phyloP scores from a whole-genome alignment of 1,140 invertebrate species.

The Meloidogyne floridensis region DNA sequence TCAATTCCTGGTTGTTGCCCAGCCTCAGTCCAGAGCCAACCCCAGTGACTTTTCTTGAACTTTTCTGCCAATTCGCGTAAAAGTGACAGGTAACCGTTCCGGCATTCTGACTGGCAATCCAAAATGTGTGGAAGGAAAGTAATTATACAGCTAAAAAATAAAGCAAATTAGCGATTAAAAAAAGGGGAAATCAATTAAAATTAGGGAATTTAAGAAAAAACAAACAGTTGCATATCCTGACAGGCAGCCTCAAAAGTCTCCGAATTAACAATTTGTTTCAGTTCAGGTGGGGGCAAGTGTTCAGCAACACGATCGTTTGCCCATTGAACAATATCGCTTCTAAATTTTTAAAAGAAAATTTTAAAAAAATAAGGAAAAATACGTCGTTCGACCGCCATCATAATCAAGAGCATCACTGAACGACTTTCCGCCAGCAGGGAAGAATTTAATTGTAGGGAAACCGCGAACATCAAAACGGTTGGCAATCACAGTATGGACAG shows the following conservation, averaged over 20 bases:
- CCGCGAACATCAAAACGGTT: slow-evolving; percentile 76
- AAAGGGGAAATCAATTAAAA: not conserved
- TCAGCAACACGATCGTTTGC: slow-evolving; percentile 81
- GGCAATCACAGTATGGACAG: slow-evolving; percentile 80
- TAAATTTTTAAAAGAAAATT: slow-evolving; percentile 32
- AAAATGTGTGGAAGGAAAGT: slow-evolving; percentile 92
- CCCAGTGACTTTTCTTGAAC: slow-evolving; percentile 94
- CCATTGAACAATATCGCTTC: slow-evolving; percentile 84
- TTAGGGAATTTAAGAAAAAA: not conserved
- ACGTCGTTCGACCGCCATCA: slow-evolving; percentile 81
- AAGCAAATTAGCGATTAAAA: slow-evolving; percentile 66
- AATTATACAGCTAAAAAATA: slow-evolving; percentile 76
- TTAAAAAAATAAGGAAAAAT: not conserved
- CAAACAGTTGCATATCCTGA: slow-evolving; percentile 60
- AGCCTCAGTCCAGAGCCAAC: slow-evolving; percentile 94
- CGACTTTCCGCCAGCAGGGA: slow-evolving; percentile 80
- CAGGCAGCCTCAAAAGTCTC: slow-evolving; percentile 55
- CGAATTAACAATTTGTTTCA: slow-evolving; percentile 73
- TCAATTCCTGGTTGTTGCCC: slow-evolving; percentile 81
- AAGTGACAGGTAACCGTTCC: slow-evolving; percentile 82
- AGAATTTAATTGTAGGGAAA: slow-evolving; percentile 96
- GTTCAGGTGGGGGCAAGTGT: slow-evolving; percentile 84
- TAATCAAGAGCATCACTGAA: slow-evolving; percentile 75
- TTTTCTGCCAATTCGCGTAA: slow-evolving; percentile 81
- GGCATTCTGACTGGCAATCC: slow-evolving; percentile 91